These are phyloP conservation scores for Calephelis perditalis DNA, from an alignment of 2,888 invertebrate genomes.

Conservation along the genomic window DNA sequence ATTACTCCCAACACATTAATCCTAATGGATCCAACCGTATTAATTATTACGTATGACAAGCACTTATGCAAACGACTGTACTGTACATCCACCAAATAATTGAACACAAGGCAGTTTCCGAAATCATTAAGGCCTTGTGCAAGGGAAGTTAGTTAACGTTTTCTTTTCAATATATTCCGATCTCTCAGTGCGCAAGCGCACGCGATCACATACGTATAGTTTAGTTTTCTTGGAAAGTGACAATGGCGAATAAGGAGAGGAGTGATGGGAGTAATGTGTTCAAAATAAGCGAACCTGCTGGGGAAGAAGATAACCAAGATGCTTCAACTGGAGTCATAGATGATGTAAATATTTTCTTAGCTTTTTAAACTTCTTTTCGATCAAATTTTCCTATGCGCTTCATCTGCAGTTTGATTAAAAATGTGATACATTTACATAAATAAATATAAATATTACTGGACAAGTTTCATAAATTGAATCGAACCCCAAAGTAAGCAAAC, in stretches of 20 bases:
- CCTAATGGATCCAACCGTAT: not conserved
- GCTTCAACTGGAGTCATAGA: conserved; percentile 17
- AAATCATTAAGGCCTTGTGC: conserved; percentile 41
- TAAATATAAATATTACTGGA: too few species aligned
- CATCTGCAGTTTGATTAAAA: too few species aligned
- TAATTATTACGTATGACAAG: not conserved
- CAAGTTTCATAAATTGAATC: too few species aligned
- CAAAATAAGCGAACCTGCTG: conserved; percentile 13
- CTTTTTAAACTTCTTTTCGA: too few species aligned
- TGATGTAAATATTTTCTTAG: conserved; percentile 10
- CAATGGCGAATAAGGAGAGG: conserved; percentile 39
- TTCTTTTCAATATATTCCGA: conserved; percentile 31
- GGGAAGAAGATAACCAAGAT: conserved; percentile 14
- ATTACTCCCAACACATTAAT: too few species aligned
- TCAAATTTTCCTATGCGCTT: too few species aligned
- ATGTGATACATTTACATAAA: too few species aligned
- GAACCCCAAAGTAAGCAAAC: too few species aligned
- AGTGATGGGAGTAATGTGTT: not conserved
- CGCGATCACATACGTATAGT: conserved; percentile 32
- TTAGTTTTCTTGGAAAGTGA: conserved; percentile 5
- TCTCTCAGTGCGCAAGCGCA: conserved; percentile 38
- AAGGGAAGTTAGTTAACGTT: conserved; percentile 50
- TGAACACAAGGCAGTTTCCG: conserved; percentile 25
- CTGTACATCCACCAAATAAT: conserved; percentile 9
- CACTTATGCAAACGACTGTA: not conserved